Base-by-base conservation (phyloP, 2,113 vertebrate genomes). In the Arenaria interpres region DNA sequence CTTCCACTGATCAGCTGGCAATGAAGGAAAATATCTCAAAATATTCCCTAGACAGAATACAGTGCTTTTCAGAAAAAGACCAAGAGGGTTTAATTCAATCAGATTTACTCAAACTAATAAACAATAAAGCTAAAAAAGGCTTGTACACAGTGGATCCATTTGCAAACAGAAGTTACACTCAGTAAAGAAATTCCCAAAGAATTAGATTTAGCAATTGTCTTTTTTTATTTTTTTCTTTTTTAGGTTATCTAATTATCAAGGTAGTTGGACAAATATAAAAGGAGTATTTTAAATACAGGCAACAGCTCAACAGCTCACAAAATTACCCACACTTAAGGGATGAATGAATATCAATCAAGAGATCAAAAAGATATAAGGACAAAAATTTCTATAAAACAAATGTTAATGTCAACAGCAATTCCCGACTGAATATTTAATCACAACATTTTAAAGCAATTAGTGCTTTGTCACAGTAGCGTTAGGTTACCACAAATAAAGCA, bases 401-500 rank as follows among this genome's bases (percentile, higher is more conserved):
- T 51, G 51, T 46, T 89, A 54, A 89, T 91, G 88, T 89, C n/a
- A 77, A 28, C 48, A 77, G 16, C 62, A 63, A 77, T 86, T 96
- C 72, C 68, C 9, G 0, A 63, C 17, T n/a, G 73, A 91, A 71
- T 96, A 64, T 76, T 76, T 96, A 81, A 93, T 87, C 51, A 88
- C 69, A 85, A 72, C 50, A 78, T 90, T 75, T 92, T 78, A 59
- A 90, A 90, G 28, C 48, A 92, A 74, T 95, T 92, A 91, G 69
- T 50, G 22, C 22, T 72, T 95, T 97, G 80, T 73, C 67, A 83
- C 64, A 68, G 54, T 51, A 14, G 14, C 48, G 20, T 59, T 78
- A 91, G 91, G 66, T 90, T 71, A 76, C 71, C 39, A 41, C 73
- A 94, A 93, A 96, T 93, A 95, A 85, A 88, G 75, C 87, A 74